These are phyloP conservation scores for Oryzaephilus surinamensis DNA, from an alignment of 1,140 invertebrate genomes.

Conservation along the genomic window DNA sequence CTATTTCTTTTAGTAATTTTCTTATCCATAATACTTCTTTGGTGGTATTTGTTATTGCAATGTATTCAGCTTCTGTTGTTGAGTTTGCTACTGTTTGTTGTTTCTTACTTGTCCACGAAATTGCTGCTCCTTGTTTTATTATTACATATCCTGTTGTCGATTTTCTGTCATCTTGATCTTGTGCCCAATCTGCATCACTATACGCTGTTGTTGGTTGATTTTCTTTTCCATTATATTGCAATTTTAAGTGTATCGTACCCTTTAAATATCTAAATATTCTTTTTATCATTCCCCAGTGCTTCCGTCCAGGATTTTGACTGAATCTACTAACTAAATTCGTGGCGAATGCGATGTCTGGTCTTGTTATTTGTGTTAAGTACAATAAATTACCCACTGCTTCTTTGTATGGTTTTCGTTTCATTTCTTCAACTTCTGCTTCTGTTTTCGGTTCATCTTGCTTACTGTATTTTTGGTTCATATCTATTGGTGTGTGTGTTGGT, in stretches of 20 bases:
- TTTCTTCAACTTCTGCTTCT: constrained; percentile 3
- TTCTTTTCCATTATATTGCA: constrained; percentile 8
- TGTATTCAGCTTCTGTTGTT: constrained; percentile 37
- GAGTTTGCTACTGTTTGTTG: constrained; percentile 31
- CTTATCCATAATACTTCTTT: constrained; percentile 17
- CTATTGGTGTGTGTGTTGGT: constrained; percentile 3
- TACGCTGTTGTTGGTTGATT: constrained; percentile 12
- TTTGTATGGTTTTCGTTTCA: constrained; percentile 21
- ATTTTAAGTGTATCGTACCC: constrained; percentile 23
- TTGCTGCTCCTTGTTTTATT: constrained; percentile 24
- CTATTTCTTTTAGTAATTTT: constrained; percentile 8
- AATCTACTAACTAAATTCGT: constrained; percentile 25
- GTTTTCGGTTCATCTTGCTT: constrained; percentile 1
- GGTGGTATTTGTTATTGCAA: constrained; percentile 18
- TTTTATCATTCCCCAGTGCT: constrained; percentile 32
- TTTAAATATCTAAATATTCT: constrained; percentile 35
- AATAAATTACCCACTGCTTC: constrained; percentile 28
- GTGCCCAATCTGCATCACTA: constrained; percentile 33
- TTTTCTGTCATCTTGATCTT: constrained; percentile 24
- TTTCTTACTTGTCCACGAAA: constrained; percentile 30
- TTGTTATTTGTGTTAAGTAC: constrained; percentile 20
- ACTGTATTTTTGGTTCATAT: constrained; percentile 1
- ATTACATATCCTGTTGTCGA: constrained; percentile 33
- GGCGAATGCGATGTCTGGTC: constrained; percentile 22
- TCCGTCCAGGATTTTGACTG: constrained; percentile 14